Evolutionary conservation across 1,140 invertebrate genomes (phyloP).

Genomic region (Spodoptera frugiperda): DNA sequence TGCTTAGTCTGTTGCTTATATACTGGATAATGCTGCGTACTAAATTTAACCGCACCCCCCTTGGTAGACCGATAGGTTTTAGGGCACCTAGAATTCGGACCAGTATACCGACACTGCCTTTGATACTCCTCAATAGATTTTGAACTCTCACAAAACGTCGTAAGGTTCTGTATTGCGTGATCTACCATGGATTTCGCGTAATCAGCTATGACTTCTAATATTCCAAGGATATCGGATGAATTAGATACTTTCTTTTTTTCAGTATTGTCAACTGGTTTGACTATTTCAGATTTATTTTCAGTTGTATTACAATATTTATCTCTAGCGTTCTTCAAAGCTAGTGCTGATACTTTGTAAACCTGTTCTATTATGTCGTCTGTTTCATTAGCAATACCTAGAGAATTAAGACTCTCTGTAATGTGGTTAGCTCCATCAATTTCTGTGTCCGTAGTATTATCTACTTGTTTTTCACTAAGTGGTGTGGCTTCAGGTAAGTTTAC

Average conservation of each 20-base stretch:
- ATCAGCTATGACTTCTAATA: slow-evolving; percentile 54
- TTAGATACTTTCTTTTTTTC: background rate
- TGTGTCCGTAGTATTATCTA: background rate
- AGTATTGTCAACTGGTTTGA: background rate
- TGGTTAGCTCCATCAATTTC: background rate
- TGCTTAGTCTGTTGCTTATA: slow-evolving; percentile 62
- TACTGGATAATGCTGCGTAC: slow-evolving; percentile 68
- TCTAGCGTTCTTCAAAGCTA: slow-evolving; percentile 64
- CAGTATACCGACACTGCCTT: slow-evolving; percentile 34
- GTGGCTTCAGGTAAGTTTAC: slow-evolving; percentile 41
- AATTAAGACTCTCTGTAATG: slow-evolving; percentile 47
- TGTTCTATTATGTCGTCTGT: slow-evolving; percentile 62
- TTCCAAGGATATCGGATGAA: slow-evolving; percentile 54
- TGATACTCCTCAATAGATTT: slow-evolving; percentile 60
- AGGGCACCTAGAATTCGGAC: slow-evolving; percentile 51
- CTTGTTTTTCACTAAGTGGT: background rate
- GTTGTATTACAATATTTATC: slow-evolving; percentile 64
- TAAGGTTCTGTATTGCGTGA: slow-evolving; percentile 59
- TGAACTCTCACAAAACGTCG: slow-evolving; percentile 60
- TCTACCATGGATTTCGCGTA: slow-evolving; percentile 61
- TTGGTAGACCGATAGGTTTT: slow-evolving; percentile 62
- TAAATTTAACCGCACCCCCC: slow-evolving; percentile 55
- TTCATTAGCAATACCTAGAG: slow-evolving; percentile 63
- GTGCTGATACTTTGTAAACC: slow-evolving; percentile 61
- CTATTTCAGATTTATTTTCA: background rate